Percentiles rank a stretch among this genome's conserved stretches.
Evolutionary conservation across 30 jellyfish, hydroid and myxozoan species (phyloP).

Genomic region (Pelagia noctiluca): DNA sequence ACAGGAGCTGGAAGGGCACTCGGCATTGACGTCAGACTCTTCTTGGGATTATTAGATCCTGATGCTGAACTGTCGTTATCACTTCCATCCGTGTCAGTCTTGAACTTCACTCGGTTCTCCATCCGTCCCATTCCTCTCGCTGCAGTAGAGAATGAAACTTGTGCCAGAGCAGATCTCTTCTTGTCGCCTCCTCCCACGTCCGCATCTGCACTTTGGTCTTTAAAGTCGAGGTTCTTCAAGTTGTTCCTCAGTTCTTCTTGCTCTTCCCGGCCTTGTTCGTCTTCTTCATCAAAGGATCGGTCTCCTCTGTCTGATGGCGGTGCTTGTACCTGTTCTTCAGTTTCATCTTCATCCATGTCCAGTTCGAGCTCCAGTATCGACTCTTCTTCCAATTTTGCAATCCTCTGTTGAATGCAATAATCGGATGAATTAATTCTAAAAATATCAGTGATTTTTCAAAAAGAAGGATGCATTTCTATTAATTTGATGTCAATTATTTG

Average conservation of each 20-base stretch:
- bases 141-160: constrained; percentile 86
- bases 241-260: constrained; percentile 92
- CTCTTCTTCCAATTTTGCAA: constrained; percentile 72
- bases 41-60: constrained; percentile 15
- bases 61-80: constrained; percentile 66
- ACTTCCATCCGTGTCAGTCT: constrained; percentile 67
- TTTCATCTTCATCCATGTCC: constrained; percentile 77
- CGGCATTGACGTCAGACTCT: neutral
- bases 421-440: neutral
- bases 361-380: constrained; percentile 75
- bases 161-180: constrained; percentile 74
- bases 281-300: constrained; percentile 65
- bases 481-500: too few relatives aligned
- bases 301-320: constrained; percentile 29
- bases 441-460: neutral
- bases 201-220: constrained; percentile 45
- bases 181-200: constrained; percentile 53
- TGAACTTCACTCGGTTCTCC: constrained; percentile 73
- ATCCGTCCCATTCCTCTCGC: constrained; percentile 70
- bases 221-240: constrained; percentile 81
- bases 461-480: neutral
- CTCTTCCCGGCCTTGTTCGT: constrained; percentile 63
- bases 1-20: constrained; percentile 80
- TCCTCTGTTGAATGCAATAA: constrained; percentile 32
- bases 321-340: constrained; percentile 25